These are phyloP conservation scores for Anthoscopus minutus DNA, from an alignment of 2,113 vertebrate species.

Conservation along the genomic window DNA sequence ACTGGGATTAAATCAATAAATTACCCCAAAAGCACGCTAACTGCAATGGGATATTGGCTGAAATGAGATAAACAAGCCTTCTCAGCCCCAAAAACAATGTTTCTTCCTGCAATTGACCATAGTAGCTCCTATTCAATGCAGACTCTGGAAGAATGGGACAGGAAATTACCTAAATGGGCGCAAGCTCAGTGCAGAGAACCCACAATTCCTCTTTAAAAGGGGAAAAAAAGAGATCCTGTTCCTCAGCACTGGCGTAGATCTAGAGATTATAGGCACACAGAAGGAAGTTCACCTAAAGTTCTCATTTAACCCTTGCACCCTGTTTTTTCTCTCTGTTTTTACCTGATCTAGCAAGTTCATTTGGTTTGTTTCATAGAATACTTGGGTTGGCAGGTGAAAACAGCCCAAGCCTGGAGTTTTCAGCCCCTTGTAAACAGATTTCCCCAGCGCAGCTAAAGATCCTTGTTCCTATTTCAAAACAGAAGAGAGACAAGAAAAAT, in stretches of 20 bases:
- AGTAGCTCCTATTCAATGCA: not conserved
- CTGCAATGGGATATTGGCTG: not conserved
- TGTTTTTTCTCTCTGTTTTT: not conserved
- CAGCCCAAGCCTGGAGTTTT: accelerated
- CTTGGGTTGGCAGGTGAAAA: not conserved
- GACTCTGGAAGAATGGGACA: not conserved
- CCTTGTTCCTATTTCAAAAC: not conserved
- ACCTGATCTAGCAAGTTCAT: not conserved
- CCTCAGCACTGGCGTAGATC: not conserved
- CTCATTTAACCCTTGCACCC: not conserved
- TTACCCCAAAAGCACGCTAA: accelerated
- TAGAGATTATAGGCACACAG: not conserved
- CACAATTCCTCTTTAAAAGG: not conserved
- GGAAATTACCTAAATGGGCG: not conserved
- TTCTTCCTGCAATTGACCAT: slow-evolving; percentile 29
- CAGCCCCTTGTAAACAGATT: not conserved
- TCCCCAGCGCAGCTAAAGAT: too few species aligned
- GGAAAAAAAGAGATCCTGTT: not conserved
- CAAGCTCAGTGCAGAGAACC: not conserved
- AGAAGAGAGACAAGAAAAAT: not conserved
- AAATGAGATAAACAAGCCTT: not conserved
- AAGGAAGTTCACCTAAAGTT: not conserved
- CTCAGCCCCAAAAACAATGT: not conserved
- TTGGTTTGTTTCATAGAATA: not conserved
- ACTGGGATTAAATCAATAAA: not conserved